Evolutionary conservation across 2,888 invertebrate genomes (phyloP).

Genomic region (Phengaris arion): DNA sequence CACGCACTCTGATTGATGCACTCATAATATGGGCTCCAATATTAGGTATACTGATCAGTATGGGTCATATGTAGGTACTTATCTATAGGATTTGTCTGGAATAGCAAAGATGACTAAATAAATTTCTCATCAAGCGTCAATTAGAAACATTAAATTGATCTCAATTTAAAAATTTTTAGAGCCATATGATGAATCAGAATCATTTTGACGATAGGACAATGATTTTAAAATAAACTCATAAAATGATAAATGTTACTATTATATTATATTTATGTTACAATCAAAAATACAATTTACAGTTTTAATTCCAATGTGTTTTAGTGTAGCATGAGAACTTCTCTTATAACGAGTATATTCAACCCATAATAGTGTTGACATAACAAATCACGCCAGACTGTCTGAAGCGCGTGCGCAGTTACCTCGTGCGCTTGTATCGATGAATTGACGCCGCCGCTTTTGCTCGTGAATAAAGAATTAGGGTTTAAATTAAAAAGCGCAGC

Average conservation of each 20-base stretch:
- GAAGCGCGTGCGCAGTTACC: background rate
- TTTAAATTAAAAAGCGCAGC: background rate
- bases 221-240: background rate
- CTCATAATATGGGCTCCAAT: conserved; percentile 22
- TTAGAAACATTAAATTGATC: too few relatives aligned
- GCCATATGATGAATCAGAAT: too few relatives aligned
- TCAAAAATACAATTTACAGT: background rate
- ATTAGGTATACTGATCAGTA: background rate
- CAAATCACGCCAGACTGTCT: conserved; percentile 21
- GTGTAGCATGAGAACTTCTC: background rate
- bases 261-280: background rate
- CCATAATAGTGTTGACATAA: conserved; percentile 17
- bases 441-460: background rate
- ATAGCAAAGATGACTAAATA: background rate
- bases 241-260: too few relatives aligned
- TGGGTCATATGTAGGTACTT: background rate
- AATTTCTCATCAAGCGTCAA: background rate
- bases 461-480: background rate
- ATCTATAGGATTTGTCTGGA: background rate
- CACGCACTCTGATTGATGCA: conserved; percentile 27
- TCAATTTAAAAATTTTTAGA: too few relatives aligned
- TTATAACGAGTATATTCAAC: background rate
- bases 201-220: background rate
- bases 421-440: background rate
- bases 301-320: background rate